Evolutionary conservation across 2,888 invertebrate genomes (phyloP).

Genomic region (Ectemnius continuus): DNA sequence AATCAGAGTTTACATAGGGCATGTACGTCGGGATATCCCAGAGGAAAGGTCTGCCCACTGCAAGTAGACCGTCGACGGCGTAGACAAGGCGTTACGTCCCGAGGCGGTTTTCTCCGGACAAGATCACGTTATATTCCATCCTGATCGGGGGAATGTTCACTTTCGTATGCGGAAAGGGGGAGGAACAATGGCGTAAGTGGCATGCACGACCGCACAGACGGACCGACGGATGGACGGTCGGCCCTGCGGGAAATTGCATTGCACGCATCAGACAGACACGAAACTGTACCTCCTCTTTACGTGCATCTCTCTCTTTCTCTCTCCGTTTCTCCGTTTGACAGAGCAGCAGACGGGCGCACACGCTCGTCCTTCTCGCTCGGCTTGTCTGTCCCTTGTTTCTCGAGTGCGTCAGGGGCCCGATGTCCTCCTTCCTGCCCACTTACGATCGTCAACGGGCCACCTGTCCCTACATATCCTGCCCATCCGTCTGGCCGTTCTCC

Average conservation of each 20-base stretch:
- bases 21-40: neutral
- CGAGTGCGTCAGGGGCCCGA: constrained; percentile 51
- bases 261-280: constrained; percentile 62
- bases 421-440: constrained; percentile 68
- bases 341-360: neutral
- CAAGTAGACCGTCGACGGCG: neutral
- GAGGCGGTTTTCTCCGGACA: constrained; percentile 48
- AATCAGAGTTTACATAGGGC: neutral
- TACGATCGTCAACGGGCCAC: constrained; percentile 64
- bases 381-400: constrained; percentile 42
- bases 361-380: constrained; percentile 27
- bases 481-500: constrained; percentile 49
- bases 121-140: constrained; percentile 58
- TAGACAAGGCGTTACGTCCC: constrained; percentile 36
- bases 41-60: neutral
- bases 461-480: constrained; percentile 65
- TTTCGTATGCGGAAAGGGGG: constrained; percentile 67
- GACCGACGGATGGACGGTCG: constrained; percentile 58
- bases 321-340: too few relatives aligned
- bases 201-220: constrained; percentile 61
- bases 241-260: constrained; percentile 64
- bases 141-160: constrained; percentile 60
- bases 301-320: constrained; percentile 18
- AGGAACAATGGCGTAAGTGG: constrained; percentile 61
- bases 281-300: constrained; percentile 49